Percentiles rank a stretch among this genome's conserved stretches.
Conservation (phyloP, 1,140 invertebrate genomes). For the Drosophila pseudoananassae region DNA sequence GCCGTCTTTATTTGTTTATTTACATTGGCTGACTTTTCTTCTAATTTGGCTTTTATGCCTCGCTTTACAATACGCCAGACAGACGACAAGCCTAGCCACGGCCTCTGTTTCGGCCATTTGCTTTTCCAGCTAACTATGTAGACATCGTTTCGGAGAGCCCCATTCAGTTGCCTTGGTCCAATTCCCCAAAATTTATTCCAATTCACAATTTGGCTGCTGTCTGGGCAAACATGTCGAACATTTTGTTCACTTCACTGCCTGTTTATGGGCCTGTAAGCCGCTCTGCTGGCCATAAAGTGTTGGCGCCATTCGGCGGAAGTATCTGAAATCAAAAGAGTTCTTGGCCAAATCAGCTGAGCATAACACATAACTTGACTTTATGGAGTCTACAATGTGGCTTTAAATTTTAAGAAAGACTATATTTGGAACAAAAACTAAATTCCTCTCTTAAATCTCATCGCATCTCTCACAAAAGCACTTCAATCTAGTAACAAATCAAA, state of each 20-base stretch:
- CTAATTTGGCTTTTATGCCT: conserved; percentile 71
- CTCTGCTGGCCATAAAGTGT: conserved; percentile 54
- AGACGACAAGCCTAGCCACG: conserved; percentile 11
- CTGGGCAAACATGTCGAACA: conserved; percentile 75
- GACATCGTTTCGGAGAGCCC: conserved; percentile 41
- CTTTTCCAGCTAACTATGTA: conserved; percentile 53
- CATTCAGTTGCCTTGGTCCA: conserved; percentile 47
- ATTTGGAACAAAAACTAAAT: neutral
- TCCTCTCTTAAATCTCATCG: neutral
- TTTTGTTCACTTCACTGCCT: conserved; percentile 67
- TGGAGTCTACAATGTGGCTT: neutral
- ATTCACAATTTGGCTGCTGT: conserved; percentile 24
- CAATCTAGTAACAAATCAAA: conserved; percentile 46
- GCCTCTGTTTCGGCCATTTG: conserved; percentile 5
- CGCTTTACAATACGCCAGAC: conserved; percentile 52
- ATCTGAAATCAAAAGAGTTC: conserved; percentile 43
- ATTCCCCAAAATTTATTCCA: conserved; percentile 19
- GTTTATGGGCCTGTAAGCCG: conserved; percentile 54
- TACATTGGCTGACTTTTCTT: conserved; percentile 48
- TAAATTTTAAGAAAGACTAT: neutral
- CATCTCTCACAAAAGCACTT: conserved; percentile 6
- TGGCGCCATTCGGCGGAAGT: conserved; percentile 54
- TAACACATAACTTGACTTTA: conserved; percentile 7
- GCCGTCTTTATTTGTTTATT: conserved; percentile 62
- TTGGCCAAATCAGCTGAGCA: conserved; percentile 49